Percentiles rank a stretch among this genome's conserved stretches.
Evolutionary conservation across 2,888 invertebrate genomes (phyloP).

Genomic region (Drosophila birchii): DNA sequence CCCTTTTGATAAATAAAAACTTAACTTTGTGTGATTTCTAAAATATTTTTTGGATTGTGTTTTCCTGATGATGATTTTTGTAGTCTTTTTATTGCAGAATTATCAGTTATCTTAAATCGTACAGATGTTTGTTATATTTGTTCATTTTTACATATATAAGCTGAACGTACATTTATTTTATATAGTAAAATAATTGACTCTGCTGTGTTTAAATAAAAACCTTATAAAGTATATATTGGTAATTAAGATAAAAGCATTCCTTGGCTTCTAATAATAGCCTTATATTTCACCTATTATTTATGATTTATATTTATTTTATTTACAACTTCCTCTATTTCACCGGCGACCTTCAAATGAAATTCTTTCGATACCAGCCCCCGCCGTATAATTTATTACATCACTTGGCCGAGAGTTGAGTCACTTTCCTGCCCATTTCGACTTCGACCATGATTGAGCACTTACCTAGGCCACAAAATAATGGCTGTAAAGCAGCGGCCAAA

Average conservation of each 20-base stretch:
- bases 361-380: conserved; percentile 48
- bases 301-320: conserved; percentile 1
- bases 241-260: too few species aligned
- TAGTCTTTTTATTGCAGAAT: neutral
- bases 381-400: conserved; percentile 60
- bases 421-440: conserved; percentile 24
- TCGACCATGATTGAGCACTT: conserved; percentile 72
- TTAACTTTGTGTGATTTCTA: neutral
- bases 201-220: too few species aligned
- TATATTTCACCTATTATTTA: neutral
- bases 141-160: too few species aligned
- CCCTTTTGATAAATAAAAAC: neutral
- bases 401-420: conserved; percentile 66
- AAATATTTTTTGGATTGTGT: neutral
- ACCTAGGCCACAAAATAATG: conserved; percentile 56
- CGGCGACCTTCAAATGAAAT: conserved; percentile 56
- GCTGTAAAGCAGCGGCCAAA: conserved; percentile 45
- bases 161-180: too few species aligned
- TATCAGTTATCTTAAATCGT: too few species aligned
- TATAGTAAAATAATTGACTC: too few species aligned
- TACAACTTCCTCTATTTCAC: neutral
- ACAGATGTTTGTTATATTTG: too few species aligned
- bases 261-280: neutral
- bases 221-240: too few species aligned
- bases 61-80: neutral